Evolutionary conservation across 2,113 vertebrate species (phyloP).

Genomic region (Myiopsitta monachus): DNA sequence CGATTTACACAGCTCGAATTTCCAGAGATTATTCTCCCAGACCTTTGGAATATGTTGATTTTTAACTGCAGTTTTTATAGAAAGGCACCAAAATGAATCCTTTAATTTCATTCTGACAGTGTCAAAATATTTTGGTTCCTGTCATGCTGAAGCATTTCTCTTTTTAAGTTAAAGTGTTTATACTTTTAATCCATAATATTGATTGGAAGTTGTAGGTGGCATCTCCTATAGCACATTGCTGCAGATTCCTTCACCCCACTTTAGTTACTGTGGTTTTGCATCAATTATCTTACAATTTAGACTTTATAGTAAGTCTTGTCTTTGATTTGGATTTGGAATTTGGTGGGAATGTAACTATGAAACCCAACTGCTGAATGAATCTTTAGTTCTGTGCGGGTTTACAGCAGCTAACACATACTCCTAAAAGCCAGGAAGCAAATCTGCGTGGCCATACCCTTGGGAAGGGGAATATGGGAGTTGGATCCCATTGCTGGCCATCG

Average conservation of each 20-base stretch:
- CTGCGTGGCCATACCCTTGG: constrained; percentile 31
- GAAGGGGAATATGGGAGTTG: constrained; percentile 36
- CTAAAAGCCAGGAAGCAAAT: background rate
- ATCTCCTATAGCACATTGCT: background rate
- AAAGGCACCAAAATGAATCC: background rate
- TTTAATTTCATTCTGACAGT: background rate
- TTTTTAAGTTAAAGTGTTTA: background rate
- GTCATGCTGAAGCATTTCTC: background rate
- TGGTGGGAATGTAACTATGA: background rate
- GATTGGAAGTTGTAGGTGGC: background rate
- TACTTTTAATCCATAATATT: background rate
- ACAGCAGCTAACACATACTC: background rate
- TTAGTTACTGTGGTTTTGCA: background rate
- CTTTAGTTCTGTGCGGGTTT: background rate
- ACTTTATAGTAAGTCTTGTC: background rate
- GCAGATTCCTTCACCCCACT: background rate
- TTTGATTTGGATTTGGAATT: background rate
- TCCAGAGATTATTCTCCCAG: background rate
- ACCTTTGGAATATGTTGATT: background rate
- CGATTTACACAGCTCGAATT: background rate
- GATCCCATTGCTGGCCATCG: constrained; percentile 39
- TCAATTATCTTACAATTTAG: background rate
- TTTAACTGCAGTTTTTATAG: background rate
- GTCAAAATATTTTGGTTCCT: background rate
- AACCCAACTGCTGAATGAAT: background rate